These are phyloP conservation scores for Varanus salvator DNA, from an alignment of 2,113 vertebrate genomes.

Conservation along the genomic window DNA sequence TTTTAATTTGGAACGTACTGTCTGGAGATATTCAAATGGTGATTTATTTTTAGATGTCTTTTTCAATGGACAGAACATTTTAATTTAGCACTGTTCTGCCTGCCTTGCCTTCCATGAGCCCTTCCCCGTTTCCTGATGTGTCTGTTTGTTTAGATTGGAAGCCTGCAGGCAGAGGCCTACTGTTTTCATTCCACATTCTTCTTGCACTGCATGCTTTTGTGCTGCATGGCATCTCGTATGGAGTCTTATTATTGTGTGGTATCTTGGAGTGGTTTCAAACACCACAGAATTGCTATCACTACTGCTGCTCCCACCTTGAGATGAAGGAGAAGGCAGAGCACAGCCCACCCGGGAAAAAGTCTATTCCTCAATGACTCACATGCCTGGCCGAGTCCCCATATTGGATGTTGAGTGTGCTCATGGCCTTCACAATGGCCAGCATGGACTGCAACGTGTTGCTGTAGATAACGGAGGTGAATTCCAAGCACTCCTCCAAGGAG, in stretches of 20 bases:
- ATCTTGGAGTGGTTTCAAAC: background rate
- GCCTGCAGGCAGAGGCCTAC: background rate
- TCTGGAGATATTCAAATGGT: background rate
- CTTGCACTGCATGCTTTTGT: no score
- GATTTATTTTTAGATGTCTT: background rate
- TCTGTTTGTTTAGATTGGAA: background rate
- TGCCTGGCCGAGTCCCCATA: slow-evolving; percentile 88
- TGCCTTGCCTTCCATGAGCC: no score
- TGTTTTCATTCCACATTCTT: background rate
- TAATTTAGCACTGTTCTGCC: background rate
- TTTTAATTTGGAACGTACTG: background rate
- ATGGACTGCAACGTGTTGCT: slow-evolving; percentile 97
- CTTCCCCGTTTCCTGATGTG: background rate
- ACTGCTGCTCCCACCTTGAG: background rate
- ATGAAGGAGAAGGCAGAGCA: background rate
- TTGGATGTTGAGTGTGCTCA: slow-evolving; percentile 90
- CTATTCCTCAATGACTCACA: slow-evolving; percentile 69
- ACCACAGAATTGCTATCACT: background rate
- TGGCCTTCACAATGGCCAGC: slow-evolving; percentile 93
- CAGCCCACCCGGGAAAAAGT: no score
- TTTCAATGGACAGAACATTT: background rate
- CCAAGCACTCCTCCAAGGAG: slow-evolving; percentile 93
- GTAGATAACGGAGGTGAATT: slow-evolving; percentile 95
- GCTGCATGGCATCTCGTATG: no score
- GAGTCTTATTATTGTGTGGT: no score